A percentile compares a stretch with the other conserved stretches of the same genome.
Evolutionary conservation across 2,888 invertebrate species (phyloP).

Genomic region (Napeogenes inachia): DNA sequence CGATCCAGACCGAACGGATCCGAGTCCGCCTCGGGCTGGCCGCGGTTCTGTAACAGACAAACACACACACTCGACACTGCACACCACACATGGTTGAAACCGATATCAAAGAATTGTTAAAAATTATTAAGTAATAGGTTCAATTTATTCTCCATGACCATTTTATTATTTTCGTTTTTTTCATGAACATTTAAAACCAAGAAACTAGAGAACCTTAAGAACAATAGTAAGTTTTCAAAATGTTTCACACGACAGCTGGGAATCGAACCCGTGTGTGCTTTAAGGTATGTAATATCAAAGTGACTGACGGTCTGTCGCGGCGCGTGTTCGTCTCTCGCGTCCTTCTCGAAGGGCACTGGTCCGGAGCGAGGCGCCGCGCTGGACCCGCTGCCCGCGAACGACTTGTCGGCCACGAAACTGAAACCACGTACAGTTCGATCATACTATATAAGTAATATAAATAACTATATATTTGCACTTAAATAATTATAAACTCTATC

Average conservation of each 20-base stretch:
- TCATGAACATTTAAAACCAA: no score
- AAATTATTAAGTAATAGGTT: background rate
- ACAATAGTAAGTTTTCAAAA: no score
- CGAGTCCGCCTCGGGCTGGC: slow-evolving; percentile 66
- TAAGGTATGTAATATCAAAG: background rate
- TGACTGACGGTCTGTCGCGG: slow-evolving; percentile 40
- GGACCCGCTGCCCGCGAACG: slow-evolving; percentile 92
- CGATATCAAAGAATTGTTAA: background rate
- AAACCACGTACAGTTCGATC: background rate
- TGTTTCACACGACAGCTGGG: no score
- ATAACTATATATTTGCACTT: no score
- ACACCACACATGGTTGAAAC: no score
- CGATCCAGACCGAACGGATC: slow-evolving; percentile 99
- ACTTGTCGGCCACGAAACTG: slow-evolving; percentile 98
- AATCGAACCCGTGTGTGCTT: no score
- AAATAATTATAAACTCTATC: no score
- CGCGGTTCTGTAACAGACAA: slow-evolving; percentile 37
- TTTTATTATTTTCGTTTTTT: no score
- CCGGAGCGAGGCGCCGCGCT: slow-evolving; percentile 84
- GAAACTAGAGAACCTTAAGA: no score
- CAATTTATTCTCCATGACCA: background rate
- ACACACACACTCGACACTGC: background rate
- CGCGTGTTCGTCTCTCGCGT: slow-evolving; percentile 68
- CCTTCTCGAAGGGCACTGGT: slow-evolving; percentile 96
- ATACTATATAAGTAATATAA: no score